These are phyloP conservation scores for Tachysurus vachellii DNA, from an alignment of 2,113 vertebrate genomes.

Conservation along the genomic window DNA sequence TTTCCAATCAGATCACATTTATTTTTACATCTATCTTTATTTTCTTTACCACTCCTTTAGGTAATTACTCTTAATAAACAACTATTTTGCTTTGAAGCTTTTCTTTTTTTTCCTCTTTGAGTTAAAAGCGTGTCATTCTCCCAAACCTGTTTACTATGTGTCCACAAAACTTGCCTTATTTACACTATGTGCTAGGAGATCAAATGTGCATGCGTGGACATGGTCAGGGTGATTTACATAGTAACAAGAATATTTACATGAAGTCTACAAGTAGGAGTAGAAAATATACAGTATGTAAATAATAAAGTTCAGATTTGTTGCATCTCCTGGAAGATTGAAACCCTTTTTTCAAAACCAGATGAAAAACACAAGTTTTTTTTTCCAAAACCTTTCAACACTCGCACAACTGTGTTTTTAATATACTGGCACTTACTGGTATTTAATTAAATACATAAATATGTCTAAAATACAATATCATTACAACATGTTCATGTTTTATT, in stretches of 20 bases:
- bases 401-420: not conserved
- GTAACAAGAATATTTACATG: not conserved
- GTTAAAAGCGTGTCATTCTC: not conserved
- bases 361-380: too few relatives aligned
- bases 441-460: not conserved
- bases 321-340: not conserved
- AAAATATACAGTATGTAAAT: too few relatives aligned
- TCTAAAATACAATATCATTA: not conserved
- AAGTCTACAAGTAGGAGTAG: not conserved
- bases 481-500: too few relatives aligned
- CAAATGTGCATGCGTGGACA: not conserved
- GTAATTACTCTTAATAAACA: not conserved
- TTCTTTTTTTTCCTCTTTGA: not conserved
- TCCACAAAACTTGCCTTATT: not conserved
- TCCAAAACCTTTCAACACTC: not conserved
- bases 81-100: not conserved
- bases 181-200: not conserved
- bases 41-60: not conserved
- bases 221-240: not conserved
- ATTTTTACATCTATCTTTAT: not conserved
- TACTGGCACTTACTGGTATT: not conserved
- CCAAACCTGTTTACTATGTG: not conserved
- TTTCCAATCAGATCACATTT: not conserved
- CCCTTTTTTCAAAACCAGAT: not conserved
- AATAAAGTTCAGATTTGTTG: not conserved